phyloP scores from a whole-genome alignment of 2,888 invertebrate species.

The Melitaea athalia region DNA sequence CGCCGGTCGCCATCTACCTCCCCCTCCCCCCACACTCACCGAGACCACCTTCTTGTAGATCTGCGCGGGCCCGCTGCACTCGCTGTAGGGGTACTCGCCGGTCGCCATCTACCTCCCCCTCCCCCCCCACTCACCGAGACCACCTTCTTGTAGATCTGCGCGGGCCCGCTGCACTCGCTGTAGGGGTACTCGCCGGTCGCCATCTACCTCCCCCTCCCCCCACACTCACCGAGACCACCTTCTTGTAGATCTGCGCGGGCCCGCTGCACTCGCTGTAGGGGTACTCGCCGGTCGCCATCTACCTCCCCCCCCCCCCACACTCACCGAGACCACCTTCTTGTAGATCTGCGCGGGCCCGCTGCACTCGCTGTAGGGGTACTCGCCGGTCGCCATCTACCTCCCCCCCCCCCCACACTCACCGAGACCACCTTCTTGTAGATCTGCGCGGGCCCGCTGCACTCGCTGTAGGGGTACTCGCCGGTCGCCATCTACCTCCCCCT shows the following conservation, averaged over 20 bases:
- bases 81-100: constrained; percentile 99
- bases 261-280: constrained; percentile 99
- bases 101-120: constrained; percentile 99
- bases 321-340: constrained; percentile 97
- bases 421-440: constrained; percentile 2
- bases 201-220: neutral
- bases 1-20: constrained; percentile 99
- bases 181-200: constrained; percentile 1
- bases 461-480: neutral
- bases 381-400: constrained; percentile 99
- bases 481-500: neutral
- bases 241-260: constrained; percentile 99
- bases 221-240: constrained; percentile 92
- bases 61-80: constrained; percentile 99
- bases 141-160: constrained; percentile 97
- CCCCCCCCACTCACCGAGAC: constrained; percentile 99
- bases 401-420: constrained; percentile 97
- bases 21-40: constrained; percentile 90
- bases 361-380: constrained; percentile 82
- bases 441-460: constrained; percentile 2
- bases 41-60: constrained; percentile 97
- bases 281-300: constrained; percentile 99
- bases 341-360: constrained; percentile 99
- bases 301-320: constrained; percentile 99
- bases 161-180: constrained; percentile 96